phyloP scores from a whole-genome alignment of 2,113 vertebrate species.

The Phrynosoma platyrhinos region DNA sequence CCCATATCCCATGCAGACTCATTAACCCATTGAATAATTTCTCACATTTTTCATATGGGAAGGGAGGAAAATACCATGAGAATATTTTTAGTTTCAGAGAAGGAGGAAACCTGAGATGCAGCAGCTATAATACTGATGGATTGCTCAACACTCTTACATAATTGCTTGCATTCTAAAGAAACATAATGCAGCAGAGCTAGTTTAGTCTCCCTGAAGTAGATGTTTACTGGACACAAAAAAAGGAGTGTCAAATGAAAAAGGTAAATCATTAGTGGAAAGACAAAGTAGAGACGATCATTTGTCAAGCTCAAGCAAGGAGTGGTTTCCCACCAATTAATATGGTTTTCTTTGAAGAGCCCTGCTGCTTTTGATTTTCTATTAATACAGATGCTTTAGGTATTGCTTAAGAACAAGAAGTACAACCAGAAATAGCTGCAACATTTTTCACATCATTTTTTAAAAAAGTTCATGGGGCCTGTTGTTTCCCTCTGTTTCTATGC shows the following conservation, averaged over 20 bases:
- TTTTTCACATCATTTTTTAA: neutral
- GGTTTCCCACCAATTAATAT: neutral
- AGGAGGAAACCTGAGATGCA: neutral
- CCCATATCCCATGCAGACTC: neutral
- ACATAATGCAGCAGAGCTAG: slow-evolving; percentile 21
- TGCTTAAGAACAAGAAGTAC: neutral
- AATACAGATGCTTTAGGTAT: neutral
- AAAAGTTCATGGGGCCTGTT: no score
- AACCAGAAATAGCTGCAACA: neutral
- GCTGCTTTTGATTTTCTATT: neutral
- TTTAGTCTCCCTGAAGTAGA: slow-evolving; percentile 1
- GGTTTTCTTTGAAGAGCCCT: neutral
- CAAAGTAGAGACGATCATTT: neutral
- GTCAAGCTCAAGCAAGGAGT: neutral
- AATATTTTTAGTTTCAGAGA: neutral
- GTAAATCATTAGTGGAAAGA: neutral
- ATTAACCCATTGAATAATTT: neutral
- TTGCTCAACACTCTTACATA: slow-evolving; percentile 6
- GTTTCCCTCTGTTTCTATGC: neutral
- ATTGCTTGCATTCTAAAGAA: neutral
- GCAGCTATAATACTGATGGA: neutral
- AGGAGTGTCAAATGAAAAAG: slow-evolving; percentile 9
- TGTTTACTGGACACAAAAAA: neutral
- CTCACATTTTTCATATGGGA: neutral
- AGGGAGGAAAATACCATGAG: neutral